Percentiles rank a stretch among this genome's conserved stretches.
phyloP scores from a whole-genome alignment of 1,140 invertebrate species.

The Homarus americanus region DNA sequence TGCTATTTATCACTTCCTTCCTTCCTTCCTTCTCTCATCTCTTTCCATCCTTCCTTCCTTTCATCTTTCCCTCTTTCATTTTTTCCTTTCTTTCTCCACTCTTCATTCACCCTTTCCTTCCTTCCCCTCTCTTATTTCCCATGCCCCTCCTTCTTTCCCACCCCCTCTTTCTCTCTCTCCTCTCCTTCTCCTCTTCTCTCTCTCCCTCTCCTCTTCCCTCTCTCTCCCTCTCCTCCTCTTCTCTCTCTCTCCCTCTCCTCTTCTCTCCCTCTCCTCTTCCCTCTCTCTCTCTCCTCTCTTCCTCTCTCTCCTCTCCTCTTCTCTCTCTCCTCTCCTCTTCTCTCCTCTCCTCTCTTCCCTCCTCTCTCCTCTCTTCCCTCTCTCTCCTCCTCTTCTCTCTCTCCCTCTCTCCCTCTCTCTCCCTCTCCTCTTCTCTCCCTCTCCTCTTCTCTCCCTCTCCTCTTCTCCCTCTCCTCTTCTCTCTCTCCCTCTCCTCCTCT shows the following conservation, averaged over 20 bases:
- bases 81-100: background rate
- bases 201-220: background rate
- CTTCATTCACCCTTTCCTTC: no score
- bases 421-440: background rate
- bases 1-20: background rate
- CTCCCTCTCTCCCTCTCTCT: constrained; percentile 4
- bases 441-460: background rate
- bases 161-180: background rate
- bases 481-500: no score
- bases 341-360: background rate
- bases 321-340: background rate
- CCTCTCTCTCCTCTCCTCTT: background rate
- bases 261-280: background rate
- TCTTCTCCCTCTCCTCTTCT: background rate
- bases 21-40: background rate
- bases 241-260: background rate
- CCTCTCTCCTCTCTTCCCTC: background rate
- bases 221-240: background rate
- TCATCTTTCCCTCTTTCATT: background rate
- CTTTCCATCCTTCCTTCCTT: background rate
- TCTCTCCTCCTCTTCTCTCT: background rate
- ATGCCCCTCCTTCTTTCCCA: background rate
- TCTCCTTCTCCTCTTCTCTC: background rate
- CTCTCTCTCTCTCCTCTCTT: background rate
- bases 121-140: no score